Conservation (phyloP, 1,140 invertebrate species). For the Popillia japonica region DNA sequence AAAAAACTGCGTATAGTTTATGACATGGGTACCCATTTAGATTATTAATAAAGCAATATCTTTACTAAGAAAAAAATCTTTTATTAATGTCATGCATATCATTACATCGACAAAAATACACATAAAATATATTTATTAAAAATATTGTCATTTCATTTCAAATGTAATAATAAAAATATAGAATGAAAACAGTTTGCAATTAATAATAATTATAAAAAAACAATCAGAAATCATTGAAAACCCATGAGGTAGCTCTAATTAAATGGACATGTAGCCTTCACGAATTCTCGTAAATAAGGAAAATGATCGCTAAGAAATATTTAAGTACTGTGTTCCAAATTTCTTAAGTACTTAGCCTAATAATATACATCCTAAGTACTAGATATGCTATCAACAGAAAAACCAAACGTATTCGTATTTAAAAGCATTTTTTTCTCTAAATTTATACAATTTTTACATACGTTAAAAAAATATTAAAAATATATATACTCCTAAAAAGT, state of each 20-base stretch:
- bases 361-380: conserved; percentile 36
- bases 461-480: conserved; percentile 27
- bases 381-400: conserved; percentile 33
- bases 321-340: conserved; percentile 32
- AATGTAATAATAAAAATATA: conserved; percentile 28
- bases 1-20: no score
- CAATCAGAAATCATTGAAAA: conserved; percentile 33
- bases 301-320: background rate
- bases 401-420: conserved; percentile 28
- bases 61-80: conserved; percentile 36
- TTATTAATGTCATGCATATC: conserved; percentile 36
- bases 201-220: background rate
- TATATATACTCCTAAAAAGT: conserved; percentile 23
- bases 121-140: conserved; percentile 39
- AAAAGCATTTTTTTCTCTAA: conserved; percentile 36
- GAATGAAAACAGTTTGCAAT: conserved; percentile 15
- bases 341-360: conserved; percentile 39
- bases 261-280: conserved; percentile 38
- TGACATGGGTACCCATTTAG: no score
- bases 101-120: conserved; percentile 35
- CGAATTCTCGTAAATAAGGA: conserved; percentile 29
- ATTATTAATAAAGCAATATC: background rate
- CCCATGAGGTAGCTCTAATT: conserved; percentile 39
- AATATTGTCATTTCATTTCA: conserved; percentile 38
- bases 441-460: conserved; percentile 32